These are phyloP conservation scores for Uromys caudimaculatus DNA, from an alignment of 2,797 vertebrate species.

Conservation along the genomic window DNA sequence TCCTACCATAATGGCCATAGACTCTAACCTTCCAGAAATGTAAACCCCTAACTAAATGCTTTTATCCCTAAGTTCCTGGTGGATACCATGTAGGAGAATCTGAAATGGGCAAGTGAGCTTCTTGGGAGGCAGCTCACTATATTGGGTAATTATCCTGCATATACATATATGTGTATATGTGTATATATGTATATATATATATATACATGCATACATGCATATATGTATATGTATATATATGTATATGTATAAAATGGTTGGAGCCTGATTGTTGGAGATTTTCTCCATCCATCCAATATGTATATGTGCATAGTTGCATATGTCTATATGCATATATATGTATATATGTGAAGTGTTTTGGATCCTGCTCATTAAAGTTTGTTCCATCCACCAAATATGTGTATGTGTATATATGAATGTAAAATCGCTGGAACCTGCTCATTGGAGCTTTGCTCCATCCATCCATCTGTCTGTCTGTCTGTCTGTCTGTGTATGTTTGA, in stretches of 20 bases:
- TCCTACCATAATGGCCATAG: neutral
- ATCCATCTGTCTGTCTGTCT: neutral
- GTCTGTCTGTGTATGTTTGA: neutral
- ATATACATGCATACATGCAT: too few species aligned
- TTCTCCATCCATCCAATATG: too few species aligned
- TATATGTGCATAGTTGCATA: too few species aligned
- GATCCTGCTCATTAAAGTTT: neutral
- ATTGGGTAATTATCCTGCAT: too few species aligned
- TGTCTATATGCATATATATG: neutral
- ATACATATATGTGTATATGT: too few species aligned
- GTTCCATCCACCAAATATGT: neutral
- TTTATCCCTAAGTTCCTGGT: neutral
- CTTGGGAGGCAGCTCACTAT: too few species aligned
- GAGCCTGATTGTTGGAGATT: too few species aligned
- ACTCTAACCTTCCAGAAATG: neutral
- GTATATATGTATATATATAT: too few species aligned
- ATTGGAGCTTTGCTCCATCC: neutral
- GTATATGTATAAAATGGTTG: too few species aligned
- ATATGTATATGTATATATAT: too few species aligned
- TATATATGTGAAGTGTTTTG: neutral
- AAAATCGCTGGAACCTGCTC: neutral
- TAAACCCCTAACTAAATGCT: neutral
- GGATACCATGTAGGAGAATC: too few species aligned
- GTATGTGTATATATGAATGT: neutral
- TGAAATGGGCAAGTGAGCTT: too few species aligned